Evolutionary conservation across 2,797 vertebrate species (phyloP), one percentile per base, ranked within the genome.

Genomic region (Chlorospingus flavigularis): DNA sequence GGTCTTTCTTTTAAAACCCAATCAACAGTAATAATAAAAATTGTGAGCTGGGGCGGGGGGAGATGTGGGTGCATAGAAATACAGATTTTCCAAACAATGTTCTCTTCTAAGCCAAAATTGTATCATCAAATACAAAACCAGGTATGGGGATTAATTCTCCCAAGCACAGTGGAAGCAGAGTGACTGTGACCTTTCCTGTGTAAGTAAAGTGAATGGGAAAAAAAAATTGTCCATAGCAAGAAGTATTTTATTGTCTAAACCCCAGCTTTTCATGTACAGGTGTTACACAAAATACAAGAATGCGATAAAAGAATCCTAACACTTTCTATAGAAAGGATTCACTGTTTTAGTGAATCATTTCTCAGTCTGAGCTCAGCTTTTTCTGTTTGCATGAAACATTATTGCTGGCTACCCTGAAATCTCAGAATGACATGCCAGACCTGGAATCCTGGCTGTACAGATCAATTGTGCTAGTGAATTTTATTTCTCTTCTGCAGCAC

Each of bases 31-130:
- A n/a, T 25, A 28, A 53, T 33, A 71, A 54, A n/a, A 61, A 42
- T 13, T 21, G 40, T 35, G 24, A 63, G 25, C 12, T 39, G 33
- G 11, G 11, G 3, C 0, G 0, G 12, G 21, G 11, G 35, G 10
- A 63, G 33, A 51, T 35, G 15, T 51, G 33, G 10, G 8, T 39
- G 9, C 39, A 17, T 13, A 60, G 30, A 80, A 30, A 85, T 42
- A 15, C 19, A 72, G 60, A 72, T 48, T 75, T 90, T 82, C 58
- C 20, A 70, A 68, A 45, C 6, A 37, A 21, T 50, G 11, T 68
- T 72, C 50, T 68, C 14, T 68, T 93, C 24, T 86, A 57, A 93
- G 20, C 19, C n/a, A 79, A 88, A 95, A 72, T 5, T 21, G 31
- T 88, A 70, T 30, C 4, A 4, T 68, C 19, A 71, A 62, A 74